Percentiles rank a stretch among this genome's conserved stretches.
phyloP scores from a whole-genome alignment of 1,140 invertebrate species.

The Aphaenogaster ashmeadi region DNA sequence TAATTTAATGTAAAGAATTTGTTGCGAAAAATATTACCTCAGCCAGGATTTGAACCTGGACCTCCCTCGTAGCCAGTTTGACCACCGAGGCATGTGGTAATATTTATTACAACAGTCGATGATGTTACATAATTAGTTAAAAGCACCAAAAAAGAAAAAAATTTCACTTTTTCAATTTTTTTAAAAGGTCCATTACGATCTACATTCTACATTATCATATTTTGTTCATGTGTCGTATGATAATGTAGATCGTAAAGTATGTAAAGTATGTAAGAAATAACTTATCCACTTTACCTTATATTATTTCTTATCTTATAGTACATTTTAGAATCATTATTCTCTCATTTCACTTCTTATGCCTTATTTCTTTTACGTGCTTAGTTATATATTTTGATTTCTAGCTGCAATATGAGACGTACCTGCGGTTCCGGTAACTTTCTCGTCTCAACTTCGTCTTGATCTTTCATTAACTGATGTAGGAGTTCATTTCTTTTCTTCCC shows the following conservation, averaged over 20 bases:
- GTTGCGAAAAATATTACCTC: too few species aligned
- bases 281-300: background rate
- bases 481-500: slow-evolving; percentile 91
- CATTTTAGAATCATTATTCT: background rate
- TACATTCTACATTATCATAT: background rate
- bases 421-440: slow-evolving; percentile 82
- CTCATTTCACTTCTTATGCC: background rate
- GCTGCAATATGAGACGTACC: slow-evolving; percentile 47
- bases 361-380: background rate
- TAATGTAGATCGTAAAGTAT: too few species aligned
- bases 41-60: too few species aligned
- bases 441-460: slow-evolving; percentile 85
- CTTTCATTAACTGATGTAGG: slow-evolving; percentile 93
- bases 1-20: too few species aligned
- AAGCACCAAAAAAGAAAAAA: background rate
- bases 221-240: background rate
- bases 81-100: too few species aligned
- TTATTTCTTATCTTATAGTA: slow-evolving; percentile 7
- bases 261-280: background rate
- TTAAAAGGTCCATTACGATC: background rate
- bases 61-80: too few species aligned
- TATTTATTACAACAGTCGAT: too few species aligned
- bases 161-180: background rate
- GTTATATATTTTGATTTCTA: background rate
- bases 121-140: too few species aligned